phyloP scores from a whole-genome alignment of 2,888 invertebrate species.

The Omphaloscelis lunosa region DNA sequence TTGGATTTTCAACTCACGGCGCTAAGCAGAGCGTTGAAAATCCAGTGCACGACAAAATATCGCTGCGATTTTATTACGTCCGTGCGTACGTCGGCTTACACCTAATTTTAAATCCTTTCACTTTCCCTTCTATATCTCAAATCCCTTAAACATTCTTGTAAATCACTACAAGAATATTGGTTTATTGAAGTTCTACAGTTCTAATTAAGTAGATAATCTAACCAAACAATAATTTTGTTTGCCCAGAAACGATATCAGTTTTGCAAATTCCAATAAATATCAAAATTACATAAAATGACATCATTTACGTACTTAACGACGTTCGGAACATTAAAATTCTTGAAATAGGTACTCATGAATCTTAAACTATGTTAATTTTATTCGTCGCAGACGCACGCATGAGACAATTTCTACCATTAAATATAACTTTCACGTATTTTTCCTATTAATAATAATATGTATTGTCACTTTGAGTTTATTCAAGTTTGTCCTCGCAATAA shows the following conservation, averaged over 20 bases:
- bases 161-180: neutral
- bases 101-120: neutral
- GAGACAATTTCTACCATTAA: conserved; percentile 60
- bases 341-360: conserved; percentile 35
- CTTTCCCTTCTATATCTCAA: no score
- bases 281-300: conserved; percentile 45
- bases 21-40: no score
- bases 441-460: conserved; percentile 21
- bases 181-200: neutral
- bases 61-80: no score
- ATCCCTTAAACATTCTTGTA: no score
- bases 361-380: conserved; percentile 60
- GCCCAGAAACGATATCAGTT: conserved; percentile 6
- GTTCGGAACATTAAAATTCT: conserved; percentile 47
- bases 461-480: conserved; percentile 26
- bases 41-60: no score
- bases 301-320: conserved; percentile 57
- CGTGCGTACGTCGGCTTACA: neutral
- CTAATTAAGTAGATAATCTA: neutral
- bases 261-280: conserved; percentile 30
- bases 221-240: neutral
- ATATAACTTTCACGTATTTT: conserved; percentile 60
- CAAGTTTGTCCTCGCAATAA: conserved; percentile 14
- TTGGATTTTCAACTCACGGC: no score
- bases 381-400: conserved; percentile 38